Evolutionary conservation across 2,888 invertebrate species (phyloP).

Genomic region (Platynereis dumerilii): DNA sequence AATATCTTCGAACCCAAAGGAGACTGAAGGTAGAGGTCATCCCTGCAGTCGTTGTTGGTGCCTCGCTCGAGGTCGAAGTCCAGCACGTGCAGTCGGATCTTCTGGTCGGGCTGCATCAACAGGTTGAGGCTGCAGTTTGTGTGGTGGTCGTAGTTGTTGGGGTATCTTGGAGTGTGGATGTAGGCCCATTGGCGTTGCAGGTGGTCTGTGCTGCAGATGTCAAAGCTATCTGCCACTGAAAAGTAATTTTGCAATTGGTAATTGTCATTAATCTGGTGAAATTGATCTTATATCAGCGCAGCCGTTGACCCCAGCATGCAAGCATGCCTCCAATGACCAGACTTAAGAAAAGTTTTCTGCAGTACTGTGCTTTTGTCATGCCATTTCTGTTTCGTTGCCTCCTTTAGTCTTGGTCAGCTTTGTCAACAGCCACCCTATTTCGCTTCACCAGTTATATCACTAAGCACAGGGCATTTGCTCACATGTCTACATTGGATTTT

Average conservation of each 20-base stretch:
- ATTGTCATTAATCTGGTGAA: no score
- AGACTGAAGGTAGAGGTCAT: slow-evolving; percentile 51
- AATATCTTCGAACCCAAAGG: slow-evolving; percentile 46
- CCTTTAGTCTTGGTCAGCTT: no score
- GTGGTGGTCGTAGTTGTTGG: slow-evolving; percentile 44
- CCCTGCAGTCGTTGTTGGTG: slow-evolving; percentile 46
- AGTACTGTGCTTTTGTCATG: no score
- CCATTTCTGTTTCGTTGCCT: no score
- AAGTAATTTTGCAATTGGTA: slow-evolving; percentile 9
- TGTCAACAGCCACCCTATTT: no score
- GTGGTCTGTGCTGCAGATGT: slow-evolving; percentile 44
- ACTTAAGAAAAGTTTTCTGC: no score
- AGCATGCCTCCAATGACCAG: no score
- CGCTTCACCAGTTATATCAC: no score
- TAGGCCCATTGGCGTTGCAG: slow-evolving; percentile 49
- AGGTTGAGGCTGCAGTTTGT: slow-evolving; percentile 43
- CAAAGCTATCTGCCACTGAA: slow-evolving; percentile 43
- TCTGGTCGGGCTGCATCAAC: slow-evolving; percentile 38
- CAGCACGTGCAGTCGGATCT: slow-evolving; percentile 49
- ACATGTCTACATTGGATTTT: no score
- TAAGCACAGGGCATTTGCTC: no score
- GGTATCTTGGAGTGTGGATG: slow-evolving; percentile 52
- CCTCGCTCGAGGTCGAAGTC: slow-evolving; percentile 50
- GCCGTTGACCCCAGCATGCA: no score
- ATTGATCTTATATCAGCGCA: no score